Base-by-base conservation (phyloP, 92 coral and sea anemone genomes). In the Umimayanthus chanpuru region DNA sequence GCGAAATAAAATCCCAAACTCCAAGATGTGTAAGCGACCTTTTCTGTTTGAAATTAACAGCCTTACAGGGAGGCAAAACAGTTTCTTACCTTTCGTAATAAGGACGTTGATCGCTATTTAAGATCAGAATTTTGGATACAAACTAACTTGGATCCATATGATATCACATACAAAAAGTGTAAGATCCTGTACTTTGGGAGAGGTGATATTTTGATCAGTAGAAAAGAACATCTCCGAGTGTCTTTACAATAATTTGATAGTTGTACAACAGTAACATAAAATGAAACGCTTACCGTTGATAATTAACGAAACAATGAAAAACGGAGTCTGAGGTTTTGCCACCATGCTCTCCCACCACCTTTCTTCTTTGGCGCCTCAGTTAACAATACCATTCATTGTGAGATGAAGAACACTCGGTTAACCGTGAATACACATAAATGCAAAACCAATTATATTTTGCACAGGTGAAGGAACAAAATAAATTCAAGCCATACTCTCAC, bases 31-130 rank as follows among this genome's bases (percentile, higher is more conserved):
- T 71, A 71, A 71, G 76, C 76, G 76, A 71, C 30, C 76, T 71
- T 71, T 71, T 71, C 76, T 71, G 76, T 71, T 71, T 71, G 76
- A 71, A 71, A 71, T 71, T 71, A 71, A 71, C 38, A 71, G 76
- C 76, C 76, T 71, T n/a, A 71, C 76, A 71, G 76, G 76, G 38
- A n/a, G 76, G 76, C 76, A 71, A 71, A 71, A 71, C 76, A 71
- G 76, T 71, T 71, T 71, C 76, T 71, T 71, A 71, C 76, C 76
- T 71, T 29, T 71, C 76, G 76, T 71, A 71, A 71, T 71, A n/a
- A 71, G 76, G 76, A 71, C 76, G 76, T 71, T 71, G 76, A 71
- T 71, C 76, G n/a, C n/a, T n/a, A n/a, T n/a, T n/a, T n/a, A n/a
- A n/a, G n/a, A n/a, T n/a, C n/a, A n/a, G n/a, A n/a, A n/a, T n/a